Base-by-base conservation (phyloP, 1,140 invertebrate species). In the Pogonomyrmex californicus region DNA sequence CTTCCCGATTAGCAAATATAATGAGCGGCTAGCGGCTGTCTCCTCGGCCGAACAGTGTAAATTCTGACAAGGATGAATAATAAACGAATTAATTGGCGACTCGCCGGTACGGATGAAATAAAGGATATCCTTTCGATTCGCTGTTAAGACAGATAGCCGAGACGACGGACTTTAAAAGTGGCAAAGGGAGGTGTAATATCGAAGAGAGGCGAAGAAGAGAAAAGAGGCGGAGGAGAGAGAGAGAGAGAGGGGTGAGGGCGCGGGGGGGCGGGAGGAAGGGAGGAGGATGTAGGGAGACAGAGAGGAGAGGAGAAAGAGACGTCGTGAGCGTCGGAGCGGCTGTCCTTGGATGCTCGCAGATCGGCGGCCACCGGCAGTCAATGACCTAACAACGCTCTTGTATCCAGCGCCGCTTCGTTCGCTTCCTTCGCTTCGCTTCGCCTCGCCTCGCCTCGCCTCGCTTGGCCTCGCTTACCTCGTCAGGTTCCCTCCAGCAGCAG, bases 341-440 rank as follows among this genome's bases (percentile, higher is more conserved):
- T 94, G 94, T 94, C 93, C 94, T 94, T 94, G 94, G 93, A 94
- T 91, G 87, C 93, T 94, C 94, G 93, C 93, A 91, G 93, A 94
- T 93, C 93, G 93, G 87, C 93, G 93, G 92, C 91, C 93, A 94
- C 92, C 88, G 91, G 88, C 94, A 94, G 94, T 94, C 94, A 94
- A 94, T 94, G 94, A 94, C 94, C 94, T 92, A 94, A 86, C 88
- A 90, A 87, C 90, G 90, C 86, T 89, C 89, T 91, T 89, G 89
- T 90, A 88, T 90, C 86, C 82, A 82, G 79, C 62, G 86, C 81
- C 58, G 62, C 70, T 87, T 70, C 79, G 65, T 36, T 91, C 87
- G 88, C 75, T 82, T 85, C 88, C 82, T 87, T 92, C 90, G 86
- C 56, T 86, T 88, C 87, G 88, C 89, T 88, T 92, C 87, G 89